phyloP scores from a whole-genome alignment of 2,888 invertebrate genomes.

The Papilio demoleus region DNA sequence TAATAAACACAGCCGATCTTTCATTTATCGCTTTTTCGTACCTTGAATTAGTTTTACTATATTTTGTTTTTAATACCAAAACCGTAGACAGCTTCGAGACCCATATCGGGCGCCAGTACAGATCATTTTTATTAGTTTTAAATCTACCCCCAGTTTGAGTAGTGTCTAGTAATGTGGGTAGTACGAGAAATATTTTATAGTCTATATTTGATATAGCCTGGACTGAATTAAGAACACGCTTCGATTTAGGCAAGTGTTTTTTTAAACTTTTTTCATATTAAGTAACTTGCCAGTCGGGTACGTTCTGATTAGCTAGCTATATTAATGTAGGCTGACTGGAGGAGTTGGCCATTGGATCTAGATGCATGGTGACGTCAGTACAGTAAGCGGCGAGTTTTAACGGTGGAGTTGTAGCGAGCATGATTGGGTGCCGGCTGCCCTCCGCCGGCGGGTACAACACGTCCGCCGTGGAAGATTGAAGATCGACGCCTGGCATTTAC shows the following conservation, averaged over 20 bases:
- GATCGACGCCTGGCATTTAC: slow-evolving; percentile 40
- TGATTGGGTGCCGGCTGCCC: slow-evolving; percentile 57
- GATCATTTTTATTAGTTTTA: slow-evolving; percentile 50
- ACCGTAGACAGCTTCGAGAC: slow-evolving; percentile 67
- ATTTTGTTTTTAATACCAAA: slow-evolving; percentile 55
- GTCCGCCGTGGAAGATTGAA: slow-evolving; percentile 46
- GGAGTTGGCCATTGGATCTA: slow-evolving; percentile 57
- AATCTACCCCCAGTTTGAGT: slow-evolving; percentile 50
- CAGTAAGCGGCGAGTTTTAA: slow-evolving; percentile 52
- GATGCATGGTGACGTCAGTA: slow-evolving; percentile 69
- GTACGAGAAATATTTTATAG: slow-evolving; percentile 45
- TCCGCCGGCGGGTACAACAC: slow-evolving; percentile 52
- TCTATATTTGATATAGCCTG: slow-evolving; percentile 45
- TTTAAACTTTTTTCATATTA: neutral
- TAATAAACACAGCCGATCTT: slow-evolving; percentile 80
- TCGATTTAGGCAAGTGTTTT: slow-evolving; percentile 45
- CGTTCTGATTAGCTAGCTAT: neutral
- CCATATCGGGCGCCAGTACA: slow-evolving; percentile 66
- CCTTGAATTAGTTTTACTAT: slow-evolving; percentile 58
- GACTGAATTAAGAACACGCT: slow-evolving; percentile 48
- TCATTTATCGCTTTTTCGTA: slow-evolving; percentile 79
- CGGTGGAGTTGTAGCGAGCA: slow-evolving; percentile 64
- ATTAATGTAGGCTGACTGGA: slow-evolving; percentile 46
- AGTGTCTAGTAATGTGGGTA: slow-evolving; percentile 51
- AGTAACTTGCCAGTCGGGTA: slow-evolving; percentile 2